phyloP scores from a whole-genome alignment of 2,797 vertebrate genomes.

The Tinamus major region DNA sequence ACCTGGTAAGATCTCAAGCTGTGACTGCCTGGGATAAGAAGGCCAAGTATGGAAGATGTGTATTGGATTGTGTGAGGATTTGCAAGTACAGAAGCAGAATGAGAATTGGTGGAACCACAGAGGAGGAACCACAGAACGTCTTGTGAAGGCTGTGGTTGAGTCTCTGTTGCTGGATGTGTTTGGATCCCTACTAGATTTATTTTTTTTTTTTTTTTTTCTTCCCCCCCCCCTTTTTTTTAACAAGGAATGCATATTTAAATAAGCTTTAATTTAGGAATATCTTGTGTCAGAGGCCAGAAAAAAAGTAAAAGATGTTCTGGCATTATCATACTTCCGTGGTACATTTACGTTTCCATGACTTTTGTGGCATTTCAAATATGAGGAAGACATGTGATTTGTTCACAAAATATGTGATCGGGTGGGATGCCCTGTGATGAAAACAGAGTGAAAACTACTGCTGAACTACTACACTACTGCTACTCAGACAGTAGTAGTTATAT shows the following conservation, averaged over 20 bases:
- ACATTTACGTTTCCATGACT: not conserved
- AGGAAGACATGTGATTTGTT: not conserved
- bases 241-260: not conserved
- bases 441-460: constrained; percentile 29
- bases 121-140: not conserved
- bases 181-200: not conserved
- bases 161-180: not conserved
- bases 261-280: not conserved
- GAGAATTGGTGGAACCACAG: not conserved
- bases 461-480: constrained; percentile 20
- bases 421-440: not conserved
- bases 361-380: not conserved
- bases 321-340: not conserved
- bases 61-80: not conserved
- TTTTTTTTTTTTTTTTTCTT: not conserved
- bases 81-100: not conserved
- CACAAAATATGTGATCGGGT: not conserved
- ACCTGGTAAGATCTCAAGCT: accelerated
- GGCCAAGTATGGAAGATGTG: not conserved
- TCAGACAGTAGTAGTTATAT: constrained; percentile 23
- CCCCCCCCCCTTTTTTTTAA: too few species aligned
- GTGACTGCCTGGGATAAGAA: not conserved
- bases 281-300: not conserved
- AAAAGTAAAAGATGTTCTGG: not conserved
- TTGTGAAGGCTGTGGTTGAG: not conserved